phyloP scores from a whole-genome alignment of 2,113 vertebrate genomes.

The Scolopax mira region DNA sequence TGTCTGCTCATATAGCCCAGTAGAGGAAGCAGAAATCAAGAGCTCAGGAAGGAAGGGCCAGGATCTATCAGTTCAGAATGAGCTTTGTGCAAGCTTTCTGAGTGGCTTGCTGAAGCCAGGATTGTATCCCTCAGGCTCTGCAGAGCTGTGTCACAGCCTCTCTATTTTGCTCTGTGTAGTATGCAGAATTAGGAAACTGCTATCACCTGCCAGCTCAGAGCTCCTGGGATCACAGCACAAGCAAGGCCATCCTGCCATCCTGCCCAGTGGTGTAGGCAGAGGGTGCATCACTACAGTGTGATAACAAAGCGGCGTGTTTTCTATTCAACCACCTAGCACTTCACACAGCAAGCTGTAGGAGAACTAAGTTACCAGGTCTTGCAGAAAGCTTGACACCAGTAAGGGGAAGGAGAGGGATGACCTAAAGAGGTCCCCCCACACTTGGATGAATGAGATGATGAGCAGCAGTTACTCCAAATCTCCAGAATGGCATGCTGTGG shows the following conservation, averaged over 20 bases:
- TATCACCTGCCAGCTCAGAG: background rate
- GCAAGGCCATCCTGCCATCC: accelerated
- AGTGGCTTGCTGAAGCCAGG: background rate
- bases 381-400: background rate
- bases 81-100: background rate
- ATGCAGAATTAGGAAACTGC: background rate
- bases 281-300: accelerated
- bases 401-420: background rate
- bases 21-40: background rate
- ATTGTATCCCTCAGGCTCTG: accelerated
- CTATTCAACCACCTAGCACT: background rate
- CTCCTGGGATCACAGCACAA: background rate
- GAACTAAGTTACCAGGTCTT: background rate
- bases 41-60: background rate
- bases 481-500: background rate
- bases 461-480: background rate
- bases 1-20: background rate
- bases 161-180: background rate
- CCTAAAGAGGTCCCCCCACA: background rate
- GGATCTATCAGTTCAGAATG: background rate
- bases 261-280: background rate
- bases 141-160: background rate
- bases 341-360: background rate
- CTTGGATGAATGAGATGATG: background rate
- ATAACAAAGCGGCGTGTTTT: background rate